Evolutionary conservation across 2,113 vertebrate genomes (phyloP), one percentile per base, ranked within the genome.

Genomic region (Aspiorhynchus laticeps): DNA sequence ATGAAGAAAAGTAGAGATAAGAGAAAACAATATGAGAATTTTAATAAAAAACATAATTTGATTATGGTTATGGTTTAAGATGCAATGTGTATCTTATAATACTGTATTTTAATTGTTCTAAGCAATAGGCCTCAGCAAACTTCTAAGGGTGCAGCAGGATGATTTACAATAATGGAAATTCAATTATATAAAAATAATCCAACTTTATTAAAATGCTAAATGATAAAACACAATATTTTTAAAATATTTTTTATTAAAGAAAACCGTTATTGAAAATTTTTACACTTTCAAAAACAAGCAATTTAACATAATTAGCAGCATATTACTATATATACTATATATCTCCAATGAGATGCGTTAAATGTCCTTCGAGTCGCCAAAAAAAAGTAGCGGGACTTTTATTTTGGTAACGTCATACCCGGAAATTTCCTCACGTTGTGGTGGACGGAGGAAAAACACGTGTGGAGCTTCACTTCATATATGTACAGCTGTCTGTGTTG

Each of bases 341-440:
- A 28, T 65, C 2, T 31, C 28, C 4, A 19, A 9, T 19, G 2
- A 36, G 7, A 71, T 4, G 67, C 17, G 3, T 4, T 10, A 21
- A 36, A 71, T n/a, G 24, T 3, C 3, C 56, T n/a, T 61, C 21
- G 53, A 59, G 53, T 24, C 19, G 1, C 0, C 7, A 59, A 56
- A 59, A 24, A 24, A 21, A 24, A 59, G 56, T 17, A 5, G 10
- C 5, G 19, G 15, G 86, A 87, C 89, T 88, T 90, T 85, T 90
- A 90, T 59, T 87, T 90, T 90, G 89, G 87, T 24, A 84, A 48
- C n/a, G 36, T 9, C 9, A 3, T 59, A 87, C 65, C 79, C 87
- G 89, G 89, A 90, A 90, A 53, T 77, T 0, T 9, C 26, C 26
- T 14, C 7, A 33, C 7, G 12, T 19, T 80, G 7, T 74, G 51